phyloP scores from a whole-genome alignment of 2,888 invertebrate genomes.

The Sinodicranocentrus sp. region DNA sequence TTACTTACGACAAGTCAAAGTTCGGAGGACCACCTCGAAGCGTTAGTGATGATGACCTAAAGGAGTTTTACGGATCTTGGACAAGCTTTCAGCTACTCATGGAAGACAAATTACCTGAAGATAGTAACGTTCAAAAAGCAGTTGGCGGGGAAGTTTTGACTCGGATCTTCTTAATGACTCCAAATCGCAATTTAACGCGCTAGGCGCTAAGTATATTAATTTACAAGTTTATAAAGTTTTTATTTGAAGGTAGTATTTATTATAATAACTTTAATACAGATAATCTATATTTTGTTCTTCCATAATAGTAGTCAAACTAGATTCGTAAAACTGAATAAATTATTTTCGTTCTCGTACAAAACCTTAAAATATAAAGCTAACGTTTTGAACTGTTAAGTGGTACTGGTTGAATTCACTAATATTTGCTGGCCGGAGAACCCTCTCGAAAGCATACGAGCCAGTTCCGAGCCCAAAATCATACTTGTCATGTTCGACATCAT shows the following conservation, averaged over 20 bases:
- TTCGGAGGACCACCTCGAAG: conserved; percentile 71
- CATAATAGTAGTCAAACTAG: no score
- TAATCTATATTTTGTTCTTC: no score
- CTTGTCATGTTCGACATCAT: conserved; percentile 64
- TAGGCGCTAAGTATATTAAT: no score
- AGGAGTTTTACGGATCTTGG: conserved; percentile 68
- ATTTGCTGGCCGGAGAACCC: conserved; percentile 36
- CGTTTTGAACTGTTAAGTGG: no score
- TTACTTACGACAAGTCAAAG: conserved; percentile 66
- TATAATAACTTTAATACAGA: no score
- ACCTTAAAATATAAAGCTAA: no score
- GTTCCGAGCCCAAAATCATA: conserved; percentile 55
- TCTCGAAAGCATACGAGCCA: conserved; percentile 45
- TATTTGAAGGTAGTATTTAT: no score
- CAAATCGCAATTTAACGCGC: conserved; percentile 52
- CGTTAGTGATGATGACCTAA: conserved; percentile 65
- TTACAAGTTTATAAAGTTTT: no score
- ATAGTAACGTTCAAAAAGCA: conserved; percentile 23
- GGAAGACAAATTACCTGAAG: conserved; percentile 16
- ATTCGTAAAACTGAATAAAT: no score
- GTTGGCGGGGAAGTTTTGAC: conserved; percentile 13
- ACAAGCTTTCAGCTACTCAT: conserved; percentile 44
- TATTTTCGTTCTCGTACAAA: no score
- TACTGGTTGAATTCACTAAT: conserved; percentile 2
- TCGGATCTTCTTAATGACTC: conserved; percentile 51